Evolutionary conservation across 1,140 invertebrate species (phyloP).

Genomic region (Brachystomella parvula): DNA sequence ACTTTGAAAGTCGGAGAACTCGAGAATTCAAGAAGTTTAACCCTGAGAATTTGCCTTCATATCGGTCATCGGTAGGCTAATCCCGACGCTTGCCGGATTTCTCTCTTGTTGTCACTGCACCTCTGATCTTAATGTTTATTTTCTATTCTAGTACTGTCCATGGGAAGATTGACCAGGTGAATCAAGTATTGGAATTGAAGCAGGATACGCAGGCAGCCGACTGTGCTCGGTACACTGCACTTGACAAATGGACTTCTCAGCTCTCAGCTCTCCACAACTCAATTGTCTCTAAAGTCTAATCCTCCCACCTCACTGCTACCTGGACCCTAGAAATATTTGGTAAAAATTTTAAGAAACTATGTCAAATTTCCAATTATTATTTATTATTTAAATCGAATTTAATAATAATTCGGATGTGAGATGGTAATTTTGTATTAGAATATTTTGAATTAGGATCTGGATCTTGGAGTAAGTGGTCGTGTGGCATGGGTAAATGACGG

Average conservation of each 20-base stretch:
- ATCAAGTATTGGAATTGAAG: slow-evolving; percentile 84
- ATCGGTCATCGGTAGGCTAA: too few species aligned
- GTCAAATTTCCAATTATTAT: neutral
- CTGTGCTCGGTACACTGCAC: slow-evolving; percentile 71
- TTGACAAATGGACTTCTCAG: slow-evolving; percentile 95
- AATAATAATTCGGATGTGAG: neutral
- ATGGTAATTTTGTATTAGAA: neutral
- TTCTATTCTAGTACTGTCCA: slow-evolving; percentile 70
- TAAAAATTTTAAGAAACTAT: neutral
- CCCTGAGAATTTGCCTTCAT: too few species aligned
- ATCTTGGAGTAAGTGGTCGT: neutral
- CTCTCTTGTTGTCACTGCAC: too few species aligned
- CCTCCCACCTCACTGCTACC: too few species aligned
- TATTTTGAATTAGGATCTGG: too few species aligned
- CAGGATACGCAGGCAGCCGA: slow-evolving; percentile 66
- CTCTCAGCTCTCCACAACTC: slow-evolving; percentile 77
- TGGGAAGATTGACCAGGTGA: slow-evolving; percentile 93
- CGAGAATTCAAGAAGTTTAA: too few species aligned
- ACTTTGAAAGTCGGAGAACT: too few species aligned
- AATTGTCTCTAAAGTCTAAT: slow-evolving; percentile 54
- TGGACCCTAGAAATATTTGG: neutral
- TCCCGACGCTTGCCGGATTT: too few species aligned
- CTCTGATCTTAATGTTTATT: slow-evolving; percentile 17
- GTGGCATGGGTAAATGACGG: neutral
- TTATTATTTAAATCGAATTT: neutral